Percentiles rank a stretch among this genome's conserved stretches.
phyloP scores from a whole-genome alignment of 1,140 invertebrate species.

The Anthonomus grandis region DNA sequence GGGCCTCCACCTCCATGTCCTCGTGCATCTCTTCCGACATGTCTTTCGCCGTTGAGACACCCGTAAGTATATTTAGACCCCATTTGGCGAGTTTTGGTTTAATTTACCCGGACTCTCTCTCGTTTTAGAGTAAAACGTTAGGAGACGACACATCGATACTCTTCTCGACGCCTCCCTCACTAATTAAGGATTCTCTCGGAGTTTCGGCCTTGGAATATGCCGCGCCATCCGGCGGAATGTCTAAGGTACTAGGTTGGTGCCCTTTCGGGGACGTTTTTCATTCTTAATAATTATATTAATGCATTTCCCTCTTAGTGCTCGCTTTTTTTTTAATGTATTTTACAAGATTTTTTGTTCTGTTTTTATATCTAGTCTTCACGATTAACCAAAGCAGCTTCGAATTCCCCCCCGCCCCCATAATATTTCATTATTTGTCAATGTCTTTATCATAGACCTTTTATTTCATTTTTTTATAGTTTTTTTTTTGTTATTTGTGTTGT shows the following conservation, averaged over 20 bases:
- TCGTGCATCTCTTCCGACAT: constrained; percentile 56
- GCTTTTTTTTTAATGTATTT: too few relatives aligned
- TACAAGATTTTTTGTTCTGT: too few relatives aligned
- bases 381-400: too few relatives aligned
- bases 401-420: too few relatives aligned
- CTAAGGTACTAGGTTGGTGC: constrained; percentile 48
- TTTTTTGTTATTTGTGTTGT: constrained; percentile 33
- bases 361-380: too few relatives aligned
- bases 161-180: constrained; percentile 80
- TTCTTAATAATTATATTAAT: constrained; percentile 26
- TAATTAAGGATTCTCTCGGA: constrained; percentile 61
- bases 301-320: too few relatives aligned
- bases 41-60: constrained; percentile 69
- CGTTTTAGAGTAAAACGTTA: constrained; percentile 76
- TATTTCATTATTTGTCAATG: too few relatives aligned
- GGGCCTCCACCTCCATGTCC: constrained; percentile 60
- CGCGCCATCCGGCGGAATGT: constrained; percentile 37
- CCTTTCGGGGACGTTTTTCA: constrained; percentile 44
- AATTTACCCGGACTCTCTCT: not conserved
- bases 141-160: constrained; percentile 72
- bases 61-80: constrained; percentile 56
- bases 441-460: too few relatives aligned
- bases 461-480: constrained; percentile 24
- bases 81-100: not conserved
- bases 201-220: constrained; percentile 46